A percentile compares a stretch with the other conserved stretches of the same genome.
Evolutionary conservation across 2,113 vertebrate species (phyloP).

Genomic region (Madoqua kirkii): DNA sequence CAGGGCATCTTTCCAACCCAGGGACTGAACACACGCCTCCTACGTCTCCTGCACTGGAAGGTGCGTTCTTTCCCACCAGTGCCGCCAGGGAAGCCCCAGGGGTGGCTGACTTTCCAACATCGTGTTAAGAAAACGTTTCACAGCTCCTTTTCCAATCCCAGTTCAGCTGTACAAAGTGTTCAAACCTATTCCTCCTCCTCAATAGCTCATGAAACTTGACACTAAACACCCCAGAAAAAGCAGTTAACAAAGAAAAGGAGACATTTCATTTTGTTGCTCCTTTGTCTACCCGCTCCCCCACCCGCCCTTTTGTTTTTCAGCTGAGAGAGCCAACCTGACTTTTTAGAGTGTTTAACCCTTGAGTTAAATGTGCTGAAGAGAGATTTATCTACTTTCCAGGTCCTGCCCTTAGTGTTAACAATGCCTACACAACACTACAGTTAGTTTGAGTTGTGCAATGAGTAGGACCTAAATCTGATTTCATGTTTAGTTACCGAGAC

Average conservation of each 20-base stretch:
- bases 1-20: not conserved
- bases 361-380: not conserved
- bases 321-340: not conserved
- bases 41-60: not conserved
- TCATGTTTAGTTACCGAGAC: not conserved
- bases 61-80: not conserved
- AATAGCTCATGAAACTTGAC: not conserved
- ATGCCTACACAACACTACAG: not conserved
- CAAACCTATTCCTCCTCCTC: not conserved
- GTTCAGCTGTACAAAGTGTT: not conserved
- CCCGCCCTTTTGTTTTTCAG: not conserved
- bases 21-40: not conserved
- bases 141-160: not conserved
- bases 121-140: not conserved
- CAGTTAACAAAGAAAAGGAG: not conserved
- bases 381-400: not conserved
- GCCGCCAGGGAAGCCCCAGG: not conserved
- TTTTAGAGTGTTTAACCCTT: not conserved
- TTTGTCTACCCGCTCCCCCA: fast-evolving
- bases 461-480: not conserved
- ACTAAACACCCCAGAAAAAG: not conserved
- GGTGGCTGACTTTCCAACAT: not conserved
- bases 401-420: not conserved
- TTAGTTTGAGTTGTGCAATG: not conserved
- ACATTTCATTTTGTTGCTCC: not conserved